These are phyloP conservation scores for Microcaecilia unicolor DNA, from an alignment of 2,797 vertebrate genomes.

Conservation along the genomic window DNA sequence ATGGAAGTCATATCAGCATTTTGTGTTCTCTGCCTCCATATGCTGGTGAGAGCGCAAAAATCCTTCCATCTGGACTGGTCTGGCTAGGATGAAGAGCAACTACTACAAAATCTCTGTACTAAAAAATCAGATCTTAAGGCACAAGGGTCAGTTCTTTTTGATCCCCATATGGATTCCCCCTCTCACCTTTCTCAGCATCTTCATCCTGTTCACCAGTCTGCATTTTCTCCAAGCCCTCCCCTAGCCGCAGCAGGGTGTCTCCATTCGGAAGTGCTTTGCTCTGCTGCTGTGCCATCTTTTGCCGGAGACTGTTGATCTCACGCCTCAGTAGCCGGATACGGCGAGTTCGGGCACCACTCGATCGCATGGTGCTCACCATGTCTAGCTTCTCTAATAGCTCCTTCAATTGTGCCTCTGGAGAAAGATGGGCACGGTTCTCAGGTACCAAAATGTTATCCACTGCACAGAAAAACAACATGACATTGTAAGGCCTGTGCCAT, in stretches of 20 bases:
- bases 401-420: conserved; percentile 81
- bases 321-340: conserved; percentile 79
- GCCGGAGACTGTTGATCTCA: conserved; percentile 83
- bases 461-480: conserved; percentile 41
- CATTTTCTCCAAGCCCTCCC: conserved; percentile 39
- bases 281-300: conserved; percentile 69
- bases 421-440: conserved; percentile 84
- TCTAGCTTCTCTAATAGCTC: conserved; percentile 90
- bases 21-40: too few species aligned
- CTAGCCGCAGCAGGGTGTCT: conserved; percentile 38
- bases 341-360: conserved; percentile 84
- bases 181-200: conserved; percentile 52
- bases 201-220: conserved; percentile 40
- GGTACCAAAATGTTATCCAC: conserved; percentile 85
- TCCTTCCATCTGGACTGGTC: too few species aligned
- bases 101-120: too few species aligned
- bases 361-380: conserved; percentile 75
- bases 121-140: too few species aligned
- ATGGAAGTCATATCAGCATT: too few species aligned
- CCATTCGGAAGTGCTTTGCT: conserved; percentile 59
- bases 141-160: too few species aligned
- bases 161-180: neutral
- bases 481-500: too few species aligned
- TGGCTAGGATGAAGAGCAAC: too few species aligned
- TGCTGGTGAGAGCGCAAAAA: too few species aligned